Evolutionary conservation across 2,113 vertebrate genomes (phyloP).

Genomic region (Prionailurus viverrinus): DNA sequence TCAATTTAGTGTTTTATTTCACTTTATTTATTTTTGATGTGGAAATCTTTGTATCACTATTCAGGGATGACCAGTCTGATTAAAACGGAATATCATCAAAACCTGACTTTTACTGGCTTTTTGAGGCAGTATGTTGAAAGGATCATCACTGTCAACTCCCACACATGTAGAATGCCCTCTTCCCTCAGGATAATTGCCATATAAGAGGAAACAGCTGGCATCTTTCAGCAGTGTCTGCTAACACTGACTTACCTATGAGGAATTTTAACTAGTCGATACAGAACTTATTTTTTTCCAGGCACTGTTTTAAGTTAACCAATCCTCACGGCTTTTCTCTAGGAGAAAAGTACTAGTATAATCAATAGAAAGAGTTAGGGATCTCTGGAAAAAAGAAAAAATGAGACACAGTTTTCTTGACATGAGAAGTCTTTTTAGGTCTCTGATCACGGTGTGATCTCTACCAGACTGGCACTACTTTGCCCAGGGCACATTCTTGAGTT

Average conservation of each 20-base stretch:
- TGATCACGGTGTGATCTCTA: neutral
- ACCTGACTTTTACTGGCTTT: neutral
- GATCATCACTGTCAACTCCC: neutral
- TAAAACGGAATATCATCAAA: constrained; percentile 8
- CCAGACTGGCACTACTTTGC: neutral
- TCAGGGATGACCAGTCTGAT: neutral
- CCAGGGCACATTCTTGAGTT: neutral
- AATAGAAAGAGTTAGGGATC: neutral
- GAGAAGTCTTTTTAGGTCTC: neutral
- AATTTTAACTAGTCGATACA: neutral
- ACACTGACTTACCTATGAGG: neutral
- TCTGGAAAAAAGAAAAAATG: neutral
- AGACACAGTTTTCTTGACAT: neutral
- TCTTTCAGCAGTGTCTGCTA: neutral
- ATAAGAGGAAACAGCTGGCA: neutral
- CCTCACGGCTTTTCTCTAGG: neutral
- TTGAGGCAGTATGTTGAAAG: neutral
- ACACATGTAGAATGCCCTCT: neutral
- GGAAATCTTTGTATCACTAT: neutral
- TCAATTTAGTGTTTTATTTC: neutral
- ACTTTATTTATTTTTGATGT: neutral
- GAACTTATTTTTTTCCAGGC: neutral
- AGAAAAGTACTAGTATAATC: neutral
- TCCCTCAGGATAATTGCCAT: neutral
- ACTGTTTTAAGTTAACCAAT: neutral